Percentiles rank a stretch among this genome's conserved stretches.
phyloP scores from a whole-genome alignment of 2,113 vertebrate species.

The Hyperopisus bebe region DNA sequence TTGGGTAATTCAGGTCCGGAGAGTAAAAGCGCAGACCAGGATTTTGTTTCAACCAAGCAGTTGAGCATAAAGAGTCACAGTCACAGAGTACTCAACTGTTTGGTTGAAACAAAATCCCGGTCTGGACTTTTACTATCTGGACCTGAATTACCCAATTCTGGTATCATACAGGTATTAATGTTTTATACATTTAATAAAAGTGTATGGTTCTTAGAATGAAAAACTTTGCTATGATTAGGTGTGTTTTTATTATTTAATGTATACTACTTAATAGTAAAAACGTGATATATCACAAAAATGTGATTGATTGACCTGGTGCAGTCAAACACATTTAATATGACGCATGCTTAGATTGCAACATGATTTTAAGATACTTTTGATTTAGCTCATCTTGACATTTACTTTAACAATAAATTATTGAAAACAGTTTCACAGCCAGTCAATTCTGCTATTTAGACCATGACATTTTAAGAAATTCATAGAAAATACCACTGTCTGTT shows the following conservation, averaged over 20 bases:
- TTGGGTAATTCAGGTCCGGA: too few species aligned
- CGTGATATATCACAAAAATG: neutral
- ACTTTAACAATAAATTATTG: constrained; percentile 28
- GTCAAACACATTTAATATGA: neutral
- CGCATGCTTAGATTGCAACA: constrained; percentile 8
- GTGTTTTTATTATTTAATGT: neutral
- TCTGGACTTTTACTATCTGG: too few species aligned
- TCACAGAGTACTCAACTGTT: too few species aligned
- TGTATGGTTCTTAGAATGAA: neutral
- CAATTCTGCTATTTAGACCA: constrained; percentile 28
- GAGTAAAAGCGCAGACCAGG: too few species aligned
- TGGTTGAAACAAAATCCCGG: too few species aligned
- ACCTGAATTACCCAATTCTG: too few species aligned
- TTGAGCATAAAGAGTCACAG: too few species aligned
- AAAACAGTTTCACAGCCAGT: constrained; percentile 25
- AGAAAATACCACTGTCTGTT: constrained; percentile 26
- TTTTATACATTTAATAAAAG: neutral
- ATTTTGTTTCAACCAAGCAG: too few species aligned
- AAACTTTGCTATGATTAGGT: neutral
- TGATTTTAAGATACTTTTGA: constrained; percentile 22
- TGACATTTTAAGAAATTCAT: constrained; percentile 53
- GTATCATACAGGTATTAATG: neutral
- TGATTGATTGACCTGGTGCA: neutral
- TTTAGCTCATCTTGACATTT: constrained; percentile 40
- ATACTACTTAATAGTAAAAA: neutral